Conservation (phyloP, 2,797 vertebrate species). For the Distichodus sexfasciatus region DNA sequence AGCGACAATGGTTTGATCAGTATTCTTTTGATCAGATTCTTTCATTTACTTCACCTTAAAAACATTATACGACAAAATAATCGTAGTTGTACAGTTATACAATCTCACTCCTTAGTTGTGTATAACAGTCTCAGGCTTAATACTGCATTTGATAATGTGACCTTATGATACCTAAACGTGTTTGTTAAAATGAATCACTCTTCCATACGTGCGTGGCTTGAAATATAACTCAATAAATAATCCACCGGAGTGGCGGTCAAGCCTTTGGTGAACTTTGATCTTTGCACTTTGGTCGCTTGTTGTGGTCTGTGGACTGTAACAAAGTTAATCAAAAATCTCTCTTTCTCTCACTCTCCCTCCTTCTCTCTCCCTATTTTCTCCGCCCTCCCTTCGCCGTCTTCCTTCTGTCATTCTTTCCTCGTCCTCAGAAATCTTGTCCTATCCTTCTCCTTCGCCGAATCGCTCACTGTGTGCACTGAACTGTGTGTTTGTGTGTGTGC, state of each 20-base stretch:
- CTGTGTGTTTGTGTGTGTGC: slow-evolving; percentile 15
- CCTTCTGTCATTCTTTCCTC: background rate
- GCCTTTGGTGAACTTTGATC: slow-evolving; percentile 12
- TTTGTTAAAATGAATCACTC: too few relatives aligned
- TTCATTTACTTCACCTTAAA: too few relatives aligned
- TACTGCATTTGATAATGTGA: background rate
- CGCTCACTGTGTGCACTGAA: slow-evolving; percentile 8
- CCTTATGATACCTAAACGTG: background rate
- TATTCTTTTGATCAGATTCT: too few relatives aligned
- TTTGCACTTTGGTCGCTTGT: background rate
- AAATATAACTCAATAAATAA: slow-evolving; percentile 20
- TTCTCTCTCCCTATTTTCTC: background rate
- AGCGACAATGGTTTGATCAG: too few relatives aligned
- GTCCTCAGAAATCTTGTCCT: too few relatives aligned
- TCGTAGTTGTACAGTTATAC: too few relatives aligned
- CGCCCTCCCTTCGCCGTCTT: slow-evolving; percentile 7
- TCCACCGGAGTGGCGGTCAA: background rate
- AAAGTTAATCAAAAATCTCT: slow-evolving; percentile 12
- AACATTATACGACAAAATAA: too few relatives aligned
- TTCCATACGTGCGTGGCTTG: too few relatives aligned
- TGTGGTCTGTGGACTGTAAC: background rate
- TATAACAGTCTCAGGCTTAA: background rate
- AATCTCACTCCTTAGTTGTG: background rate
- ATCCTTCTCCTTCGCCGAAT: too few relatives aligned
- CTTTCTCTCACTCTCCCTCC: background rate